phyloP scores from a whole-genome alignment of 2,797 vertebrate species.

The Phataginus tricuspis region DNA sequence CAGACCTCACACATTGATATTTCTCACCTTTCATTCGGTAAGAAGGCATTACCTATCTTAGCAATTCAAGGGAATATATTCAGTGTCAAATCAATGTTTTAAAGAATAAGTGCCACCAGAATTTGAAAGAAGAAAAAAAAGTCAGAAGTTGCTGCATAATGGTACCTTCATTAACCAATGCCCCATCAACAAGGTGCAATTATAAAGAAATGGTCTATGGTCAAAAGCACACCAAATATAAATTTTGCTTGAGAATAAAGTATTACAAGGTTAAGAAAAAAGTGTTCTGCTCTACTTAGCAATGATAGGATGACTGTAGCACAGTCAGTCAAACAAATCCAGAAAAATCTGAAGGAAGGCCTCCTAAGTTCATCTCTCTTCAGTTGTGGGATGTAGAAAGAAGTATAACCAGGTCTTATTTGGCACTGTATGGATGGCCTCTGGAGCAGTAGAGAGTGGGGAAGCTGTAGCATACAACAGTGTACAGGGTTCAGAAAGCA shows the following conservation, averaged over 20 bases:
- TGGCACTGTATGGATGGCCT: background rate
- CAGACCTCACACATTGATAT: background rate
- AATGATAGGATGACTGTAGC: background rate
- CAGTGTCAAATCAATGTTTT: constrained; percentile 27
- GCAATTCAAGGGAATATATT: background rate
- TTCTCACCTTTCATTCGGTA: background rate
- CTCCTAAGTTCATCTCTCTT: background rate
- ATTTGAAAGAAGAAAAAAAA: background rate
- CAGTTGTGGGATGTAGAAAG: background rate
- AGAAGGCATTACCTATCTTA: background rate
- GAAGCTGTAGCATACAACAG: background rate
- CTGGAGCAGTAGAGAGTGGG: background rate
- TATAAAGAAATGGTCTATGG: background rate
- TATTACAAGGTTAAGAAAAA: background rate
- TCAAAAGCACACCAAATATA: background rate
- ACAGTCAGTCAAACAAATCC: background rate
- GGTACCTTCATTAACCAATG: background rate
- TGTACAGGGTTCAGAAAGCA: background rate
- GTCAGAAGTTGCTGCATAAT: background rate
- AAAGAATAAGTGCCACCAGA: background rate
- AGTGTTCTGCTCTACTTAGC: background rate
- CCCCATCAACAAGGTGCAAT: background rate
- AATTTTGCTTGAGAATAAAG: constrained; percentile 8
- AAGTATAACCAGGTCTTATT: background rate
- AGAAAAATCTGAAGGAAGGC: background rate